Evolutionary conservation across 2,113 vertebrate genomes (phyloP).

Genomic region (Istiophorus platypterus): DNA sequence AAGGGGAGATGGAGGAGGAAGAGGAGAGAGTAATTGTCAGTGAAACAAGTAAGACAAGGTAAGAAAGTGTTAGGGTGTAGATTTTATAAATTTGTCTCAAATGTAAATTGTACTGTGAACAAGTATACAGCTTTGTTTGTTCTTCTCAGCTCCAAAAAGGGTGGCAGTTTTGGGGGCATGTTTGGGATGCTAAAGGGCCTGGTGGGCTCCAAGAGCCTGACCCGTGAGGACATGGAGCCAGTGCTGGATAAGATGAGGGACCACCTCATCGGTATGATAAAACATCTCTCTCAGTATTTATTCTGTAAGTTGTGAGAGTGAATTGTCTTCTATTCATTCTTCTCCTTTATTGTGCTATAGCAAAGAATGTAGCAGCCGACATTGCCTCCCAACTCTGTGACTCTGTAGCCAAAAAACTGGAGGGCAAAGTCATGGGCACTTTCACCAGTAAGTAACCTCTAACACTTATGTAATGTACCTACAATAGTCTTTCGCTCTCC

Average conservation of each 20-base stretch:
- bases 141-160: conserved; percentile 85
- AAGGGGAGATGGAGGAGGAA: conserved; percentile 78
- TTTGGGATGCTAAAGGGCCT: conserved; percentile 98
- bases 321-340: background rate
- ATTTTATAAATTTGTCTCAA: background rate
- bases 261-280: conserved; percentile 91
- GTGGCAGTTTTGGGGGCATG: conserved; percentile 93
- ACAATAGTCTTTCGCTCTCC: background rate
- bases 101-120: background rate
- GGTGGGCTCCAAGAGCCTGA: conserved; percentile 96
- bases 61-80: background rate
- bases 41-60: conserved; percentile 83
- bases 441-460: conserved; percentile 93
- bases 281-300: background rate
- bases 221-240: conserved; percentile 92
- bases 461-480: background rate
- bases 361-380: conserved; percentile 98
- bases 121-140: background rate
- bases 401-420: conserved; percentile 96
- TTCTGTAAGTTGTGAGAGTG: background rate
- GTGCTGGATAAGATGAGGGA: conserved; percentile 98
- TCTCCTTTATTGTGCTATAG: conserved; percentile 72
- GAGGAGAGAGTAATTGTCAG: conserved; percentile 79
- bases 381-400: conserved; percentile 95
- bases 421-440: conserved; percentile 99